These are phyloP conservation scores for Lasioglossum villosulum DNA, from an alignment of 2,888 invertebrate species.

Conservation along the genomic window DNA sequence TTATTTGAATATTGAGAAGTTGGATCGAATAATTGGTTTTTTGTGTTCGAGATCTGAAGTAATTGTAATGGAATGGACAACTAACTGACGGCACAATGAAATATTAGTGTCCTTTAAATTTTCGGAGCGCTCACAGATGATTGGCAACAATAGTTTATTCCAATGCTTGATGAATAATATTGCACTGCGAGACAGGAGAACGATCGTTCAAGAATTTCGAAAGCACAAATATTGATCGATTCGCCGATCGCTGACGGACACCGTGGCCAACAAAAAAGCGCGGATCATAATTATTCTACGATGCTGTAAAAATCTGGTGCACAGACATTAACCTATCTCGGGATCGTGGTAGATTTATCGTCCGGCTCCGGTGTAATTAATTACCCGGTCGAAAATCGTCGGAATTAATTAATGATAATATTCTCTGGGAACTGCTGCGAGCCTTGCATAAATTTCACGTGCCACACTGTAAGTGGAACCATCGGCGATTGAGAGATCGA, in stretches of 20 bases:
- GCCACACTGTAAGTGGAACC: background rate
- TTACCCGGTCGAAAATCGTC: background rate
- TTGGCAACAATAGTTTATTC: background rate
- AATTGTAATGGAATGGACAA: background rate
- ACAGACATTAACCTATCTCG: background rate
- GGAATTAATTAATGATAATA: constrained; percentile 21
- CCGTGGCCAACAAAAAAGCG: background rate
- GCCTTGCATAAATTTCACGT: constrained; percentile 9
- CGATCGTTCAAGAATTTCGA: background rate
- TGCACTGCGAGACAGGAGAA: background rate
- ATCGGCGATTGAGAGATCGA: background rate
- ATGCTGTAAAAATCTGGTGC: background rate
- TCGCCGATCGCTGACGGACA: background rate
- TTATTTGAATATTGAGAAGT: background rate
- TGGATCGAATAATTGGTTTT: background rate
- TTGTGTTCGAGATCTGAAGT: background rate
- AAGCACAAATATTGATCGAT: constrained; percentile 4
- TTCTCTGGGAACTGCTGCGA: background rate
- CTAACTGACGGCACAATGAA: background rate
- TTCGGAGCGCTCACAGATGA: background rate
- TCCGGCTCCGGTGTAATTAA: constrained; percentile 13
- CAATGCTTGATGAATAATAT: background rate
- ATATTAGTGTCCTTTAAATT: background rate
- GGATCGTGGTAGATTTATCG: constrained; percentile 16
- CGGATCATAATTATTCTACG: constrained; percentile 24